Base-by-base conservation (phyloP, 2,888 invertebrate genomes). In the Lasioglossum figueresi region DNA sequence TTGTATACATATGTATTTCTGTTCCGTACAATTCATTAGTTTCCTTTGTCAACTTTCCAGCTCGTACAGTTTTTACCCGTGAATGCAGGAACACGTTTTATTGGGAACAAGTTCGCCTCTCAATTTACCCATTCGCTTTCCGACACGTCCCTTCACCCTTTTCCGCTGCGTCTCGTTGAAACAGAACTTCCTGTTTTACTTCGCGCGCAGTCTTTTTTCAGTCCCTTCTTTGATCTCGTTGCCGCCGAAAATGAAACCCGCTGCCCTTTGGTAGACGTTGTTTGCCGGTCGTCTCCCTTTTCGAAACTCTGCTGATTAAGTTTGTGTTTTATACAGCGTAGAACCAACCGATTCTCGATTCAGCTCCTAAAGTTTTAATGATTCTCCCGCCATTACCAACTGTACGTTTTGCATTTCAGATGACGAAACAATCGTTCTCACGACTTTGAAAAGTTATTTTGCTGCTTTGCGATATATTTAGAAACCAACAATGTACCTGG, bases 181-280 rank as follows among this genome's bases (percentile, higher is more conserved):
- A 70, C n/a, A 16, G 74, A 79, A 77, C 66, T 81, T 76, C 76
- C 83, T 81, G 76, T 81, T 83, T 63, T 68, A 73, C 76, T 76
- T 45, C 59, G 40, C 84, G 56, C 66, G 27, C 66, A 23, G 66
- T 23, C 34, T 34, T 75, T 83, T 76, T 83, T 75, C 76, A 43
- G 59, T 56, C 70, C 4, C 79, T 59, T 56, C 76, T 73, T 79
- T 76, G 84, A 79, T 82, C 79, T 76, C 59, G 76, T 59, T 75
- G 71, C 75, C 45, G 37, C 4, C 31, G 79, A 84, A 82, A 84
- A 82, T 37, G n/a, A 70, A 37, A 37, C 40, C 40, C 4, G 70
- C 40, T 40, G 12, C 70, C 23, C 37, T 70, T 70, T 37, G n/a
- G 37, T 40, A 70, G 23, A 70, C 40, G n/a, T 14, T 70, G 70